Evolutionary conservation across 2,888 invertebrate species (phyloP), one percentile per base, ranked within the genome.

Genomic region (Cyrtodaria siliqua): DNA sequence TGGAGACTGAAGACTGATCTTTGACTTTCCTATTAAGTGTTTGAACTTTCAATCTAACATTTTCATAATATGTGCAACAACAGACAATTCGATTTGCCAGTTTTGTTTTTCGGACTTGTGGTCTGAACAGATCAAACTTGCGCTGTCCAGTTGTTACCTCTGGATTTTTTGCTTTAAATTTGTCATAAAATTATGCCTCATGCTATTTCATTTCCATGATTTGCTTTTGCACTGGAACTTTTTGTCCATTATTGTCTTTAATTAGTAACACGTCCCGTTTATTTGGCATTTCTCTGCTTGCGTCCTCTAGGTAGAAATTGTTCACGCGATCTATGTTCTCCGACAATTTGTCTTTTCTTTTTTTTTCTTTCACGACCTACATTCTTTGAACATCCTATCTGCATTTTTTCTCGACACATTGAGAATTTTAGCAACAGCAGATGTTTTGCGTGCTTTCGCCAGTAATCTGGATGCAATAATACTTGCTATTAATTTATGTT

Each of bases 41-140:
- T 55, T 64, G 53, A 14, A 57, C 12, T 49, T 47, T 66, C 8
- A 56, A 33, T 23, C 57, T 4, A 2, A 57, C 26, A 23, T 66
- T 66, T 49, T 56, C 66, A n/a, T 56, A 66, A 24, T 57, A 66
- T 23, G 66, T 57, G 23, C 59, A 67, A 20, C 62, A 68, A 16
- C 68, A 60, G 0, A 60, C 68, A 27, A 68, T 60, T 20, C 60
- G 50, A 23, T 42, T 60, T 1, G 60, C 50, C 3, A 29, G 12
- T 14, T 52, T 50, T 26, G 42, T 23, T 26, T 20, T 38, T n/a
- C 53, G 9, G 0, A 68, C 52, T 8, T 68, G 68, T 20, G 68
- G 60, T 24, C n/a, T 68, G 1, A 52, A 26, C 6, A 20, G 18
- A 29, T 53, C 60, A 52, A 67, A 57, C 40, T 67, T 67, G 3